These are phyloP conservation scores for Pocillopora meandrina DNA, from an alignment of 92 coral and sea anemone genomes.

Conservation along the genomic window DNA sequence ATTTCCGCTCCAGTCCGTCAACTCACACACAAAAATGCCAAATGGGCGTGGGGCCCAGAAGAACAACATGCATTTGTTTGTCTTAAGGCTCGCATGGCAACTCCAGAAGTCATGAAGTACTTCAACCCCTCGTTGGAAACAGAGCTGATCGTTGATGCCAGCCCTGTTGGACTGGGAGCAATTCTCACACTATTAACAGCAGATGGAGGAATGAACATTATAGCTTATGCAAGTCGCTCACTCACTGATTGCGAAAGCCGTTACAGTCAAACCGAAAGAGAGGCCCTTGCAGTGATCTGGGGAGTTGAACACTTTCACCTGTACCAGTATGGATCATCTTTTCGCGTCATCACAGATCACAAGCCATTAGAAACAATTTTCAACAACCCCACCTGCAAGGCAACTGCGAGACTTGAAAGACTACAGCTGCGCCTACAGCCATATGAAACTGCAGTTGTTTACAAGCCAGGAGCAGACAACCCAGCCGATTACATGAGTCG, in stretches of 20 bases:
- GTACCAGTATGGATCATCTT: no score
- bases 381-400: no score
- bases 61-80: conserved; percentile 52
- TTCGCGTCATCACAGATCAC: no score
- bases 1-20: conserved; percentile 64
- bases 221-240: conserved; percentile 35
- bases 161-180: conserved; percentile 47
- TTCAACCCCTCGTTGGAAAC: conserved; percentile 47
- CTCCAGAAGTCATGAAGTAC: conserved; percentile 52
- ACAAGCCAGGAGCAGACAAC: no score
- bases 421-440: no score
- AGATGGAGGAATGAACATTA: conserved; percentile 21
- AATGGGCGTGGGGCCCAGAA: conserved; percentile 42
- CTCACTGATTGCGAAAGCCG: conserved; percentile 31
- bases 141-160: conserved; percentile 31
- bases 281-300: no score
- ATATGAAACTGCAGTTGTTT: no score
- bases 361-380: no score
- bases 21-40: conserved; percentile 39
- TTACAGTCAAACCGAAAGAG: no score
- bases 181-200: conserved; percentile 12
- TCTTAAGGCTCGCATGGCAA: conserved; percentile 41
- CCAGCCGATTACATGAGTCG: conserved; percentile 56
- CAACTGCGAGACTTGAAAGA: no score
- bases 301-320: no score